A percentile compares a stretch with the other conserved stretches of the same genome.
Evolutionary conservation across 2,113 vertebrate genomes (phyloP).

Genomic region (Centrocercus urophasianus): DNA sequence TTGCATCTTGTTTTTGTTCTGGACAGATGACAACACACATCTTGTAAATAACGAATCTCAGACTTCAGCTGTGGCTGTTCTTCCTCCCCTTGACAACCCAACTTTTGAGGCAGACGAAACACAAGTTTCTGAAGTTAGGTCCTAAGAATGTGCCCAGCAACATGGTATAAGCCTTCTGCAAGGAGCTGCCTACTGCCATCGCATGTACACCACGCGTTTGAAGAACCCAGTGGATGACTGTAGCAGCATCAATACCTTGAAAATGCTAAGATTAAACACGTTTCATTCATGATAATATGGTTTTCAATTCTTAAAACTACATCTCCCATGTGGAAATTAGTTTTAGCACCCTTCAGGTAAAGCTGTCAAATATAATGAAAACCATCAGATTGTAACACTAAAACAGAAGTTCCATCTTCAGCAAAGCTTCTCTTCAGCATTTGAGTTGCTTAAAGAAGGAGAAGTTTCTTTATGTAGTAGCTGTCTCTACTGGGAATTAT

Average conservation of each 20-base stretch:
- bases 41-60: slow-evolving; percentile 75
- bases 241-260: slow-evolving; percentile 48
- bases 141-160: slow-evolving; percentile 53
- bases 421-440: background rate
- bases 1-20: background rate
- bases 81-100: slow-evolving; percentile 86
- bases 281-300: slow-evolving; percentile 59
- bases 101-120: slow-evolving; percentile 87
- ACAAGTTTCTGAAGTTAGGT: slow-evolving; percentile 56
- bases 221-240: slow-evolving; percentile 54
- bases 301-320: slow-evolving; percentile 68
- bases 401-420: background rate
- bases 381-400: slow-evolving; percentile 16
- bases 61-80: slow-evolving; percentile 60
- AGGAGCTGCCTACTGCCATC: slow-evolving; percentile 66
- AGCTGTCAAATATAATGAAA: slow-evolving; percentile 36
- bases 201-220: background rate
- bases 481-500: slow-evolving; percentile 3
- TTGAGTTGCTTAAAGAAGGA: background rate
- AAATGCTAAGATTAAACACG: slow-evolving; percentile 66
- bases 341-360: slow-evolving; percentile 63
- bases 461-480: background rate
- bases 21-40: slow-evolving; percentile 74
- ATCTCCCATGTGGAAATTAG: slow-evolving; percentile 59
- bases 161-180: slow-evolving; percentile 48